Evolutionary conservation across 2,113 vertebrate genomes (phyloP), one percentile per base, ranked within the genome.

Genomic region (Phyllopteryx taeniolatus): DNA sequence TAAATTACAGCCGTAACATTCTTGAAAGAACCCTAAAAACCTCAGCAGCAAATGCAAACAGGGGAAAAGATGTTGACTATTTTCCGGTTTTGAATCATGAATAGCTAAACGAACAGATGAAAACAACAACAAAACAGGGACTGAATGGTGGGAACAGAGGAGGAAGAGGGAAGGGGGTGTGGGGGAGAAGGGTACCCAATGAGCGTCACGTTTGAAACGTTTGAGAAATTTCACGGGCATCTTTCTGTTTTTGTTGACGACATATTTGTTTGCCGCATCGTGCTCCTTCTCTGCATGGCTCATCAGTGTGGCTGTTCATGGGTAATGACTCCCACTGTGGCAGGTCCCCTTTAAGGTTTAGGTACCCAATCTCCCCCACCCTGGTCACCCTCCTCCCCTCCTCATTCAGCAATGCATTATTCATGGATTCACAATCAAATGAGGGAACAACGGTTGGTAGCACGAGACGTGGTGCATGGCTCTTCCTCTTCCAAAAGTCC

Each of bases 401-500:
- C 82, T 79, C 83, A 77, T 71, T 85, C 76, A 86, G 85, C 85
- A 89, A 98, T 98, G 95, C 96, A 98, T 99, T 98, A 99, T 98
- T 99, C 95, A 99, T 99, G 77, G 74, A 0, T 81, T 87, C 94
- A 95, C 95, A 98, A 96, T 95, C 96, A 98, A 98, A 98, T 96
- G 91, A 96, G 91, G 91, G 90, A 93, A 92, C 94, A 95, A 94
- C 94, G 94, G 96, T 94, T 94, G 94, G 96, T 94, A 95, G 94
- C 95, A 89, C 89, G 89, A 92, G 90, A 92, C 87, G 85, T 88
- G 90, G 91, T 96, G 95, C 95, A 91, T 90, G 88, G 96, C 93
- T 95, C 95, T 96, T 96, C 94, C 95, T 96, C 95, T 95, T 95
- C 94, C 64, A 66, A 94, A 96, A 94, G 94, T 95, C 95, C 96